Percentiles rank a stretch among this genome's conserved stretches.
These are phyloP conservation scores for Ceyx margarethae DNA, from an alignment of 2,113 vertebrate species.

Conservation along the genomic window DNA sequence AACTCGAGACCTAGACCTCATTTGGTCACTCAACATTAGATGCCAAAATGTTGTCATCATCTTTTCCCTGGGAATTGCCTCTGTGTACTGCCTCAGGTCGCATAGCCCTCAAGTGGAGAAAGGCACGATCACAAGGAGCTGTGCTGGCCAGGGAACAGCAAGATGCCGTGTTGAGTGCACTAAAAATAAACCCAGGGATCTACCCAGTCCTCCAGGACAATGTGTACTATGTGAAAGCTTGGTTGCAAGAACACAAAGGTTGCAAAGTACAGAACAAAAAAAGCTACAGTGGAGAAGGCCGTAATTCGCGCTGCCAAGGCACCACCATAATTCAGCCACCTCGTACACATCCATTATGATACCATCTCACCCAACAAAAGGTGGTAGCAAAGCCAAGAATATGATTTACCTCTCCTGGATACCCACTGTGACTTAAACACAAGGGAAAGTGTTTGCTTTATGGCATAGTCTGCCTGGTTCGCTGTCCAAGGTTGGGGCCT, in stretches of 20 bases:
- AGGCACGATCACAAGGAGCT: not conserved
- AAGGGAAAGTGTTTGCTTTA: slow-evolving; percentile 1
- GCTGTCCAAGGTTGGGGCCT: not conserved
- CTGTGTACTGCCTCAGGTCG: not conserved
- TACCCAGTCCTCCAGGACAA: not conserved
- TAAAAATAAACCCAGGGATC: not conserved
- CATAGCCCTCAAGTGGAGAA: slow-evolving; percentile 54
- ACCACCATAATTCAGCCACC: slow-evolving; percentile 15
- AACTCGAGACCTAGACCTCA: not conserved
- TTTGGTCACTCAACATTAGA: not conserved
- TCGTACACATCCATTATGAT: not conserved
- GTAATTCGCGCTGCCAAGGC: not conserved
- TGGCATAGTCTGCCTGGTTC: not conserved
- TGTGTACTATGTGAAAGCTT: not conserved
- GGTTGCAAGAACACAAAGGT: not conserved
- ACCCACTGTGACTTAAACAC: not conserved
- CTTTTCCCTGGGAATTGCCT: not conserved
- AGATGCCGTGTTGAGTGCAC: not conserved
- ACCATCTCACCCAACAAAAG: slow-evolving; percentile 47
- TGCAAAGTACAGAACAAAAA: not conserved
- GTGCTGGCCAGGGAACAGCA: fast-evolving
- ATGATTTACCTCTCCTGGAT: slow-evolving; percentile 1
- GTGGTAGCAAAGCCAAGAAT: slow-evolving; percentile 17
- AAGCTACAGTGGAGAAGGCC: not conserved
- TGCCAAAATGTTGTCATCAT: not conserved